These are phyloP conservation scores for Haemorhous mexicanus DNA, from an alignment of 2,113 vertebrate genomes.

Conservation along the genomic window DNA sequence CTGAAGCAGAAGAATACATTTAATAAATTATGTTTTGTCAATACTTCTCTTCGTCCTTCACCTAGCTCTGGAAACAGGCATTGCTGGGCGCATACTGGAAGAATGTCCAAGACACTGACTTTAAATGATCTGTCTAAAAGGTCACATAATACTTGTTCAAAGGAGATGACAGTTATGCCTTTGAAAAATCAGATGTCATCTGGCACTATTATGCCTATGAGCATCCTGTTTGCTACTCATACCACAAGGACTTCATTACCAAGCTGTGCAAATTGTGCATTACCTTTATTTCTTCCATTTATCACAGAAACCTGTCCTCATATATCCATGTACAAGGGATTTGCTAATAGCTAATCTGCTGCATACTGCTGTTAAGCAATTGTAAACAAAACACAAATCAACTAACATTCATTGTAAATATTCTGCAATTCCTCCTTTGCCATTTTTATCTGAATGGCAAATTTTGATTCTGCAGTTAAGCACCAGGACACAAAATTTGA, in stretches of 20 bases:
- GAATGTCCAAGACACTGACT: neutral
- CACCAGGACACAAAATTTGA: neutral
- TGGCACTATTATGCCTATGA: neutral
- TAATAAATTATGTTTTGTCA: neutral
- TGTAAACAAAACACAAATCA: neutral
- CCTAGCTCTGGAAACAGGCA: neutral
- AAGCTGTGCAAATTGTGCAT: neutral
- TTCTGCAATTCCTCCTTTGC: neutral
- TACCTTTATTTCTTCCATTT: neutral
- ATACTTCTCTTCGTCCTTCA: neutral
- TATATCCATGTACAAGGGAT: neutral
- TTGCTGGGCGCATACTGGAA: neutral
- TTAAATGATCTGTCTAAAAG: constrained; percentile 34
- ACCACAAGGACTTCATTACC: neutral
- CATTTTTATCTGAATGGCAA: neutral
- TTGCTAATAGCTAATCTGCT: neutral
- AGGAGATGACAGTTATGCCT: neutral
- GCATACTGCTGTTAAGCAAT: neutral
- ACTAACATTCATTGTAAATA: neutral
- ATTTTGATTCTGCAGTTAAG: neutral
- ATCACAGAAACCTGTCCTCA: neutral
- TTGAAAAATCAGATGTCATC: neutral
- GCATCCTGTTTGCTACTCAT: neutral
- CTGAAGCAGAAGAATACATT: neutral
- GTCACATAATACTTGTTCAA: neutral